Conservation (phyloP, 2,113 vertebrate species). For the Nematolebias whitei region DNA sequence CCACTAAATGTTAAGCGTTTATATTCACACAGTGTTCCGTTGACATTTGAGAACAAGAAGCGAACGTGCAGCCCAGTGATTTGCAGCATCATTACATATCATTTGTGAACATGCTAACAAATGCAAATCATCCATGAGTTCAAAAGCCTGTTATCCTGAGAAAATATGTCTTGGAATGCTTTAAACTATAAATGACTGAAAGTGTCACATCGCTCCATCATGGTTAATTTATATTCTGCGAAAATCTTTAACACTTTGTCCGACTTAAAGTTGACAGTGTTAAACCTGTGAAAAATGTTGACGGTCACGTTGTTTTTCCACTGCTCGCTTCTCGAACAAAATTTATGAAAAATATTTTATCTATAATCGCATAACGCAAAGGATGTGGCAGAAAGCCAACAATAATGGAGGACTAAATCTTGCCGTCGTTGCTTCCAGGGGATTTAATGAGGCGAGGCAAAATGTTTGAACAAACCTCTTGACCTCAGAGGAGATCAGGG, state of each 20-base stretch:
- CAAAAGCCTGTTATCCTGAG: constrained; percentile 27
- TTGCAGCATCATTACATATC: constrained; percentile 41
- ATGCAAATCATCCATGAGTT: constrained; percentile 47
- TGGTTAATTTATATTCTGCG: neutral
- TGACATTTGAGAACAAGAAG: constrained; percentile 75
- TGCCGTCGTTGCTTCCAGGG: constrained; percentile 35
- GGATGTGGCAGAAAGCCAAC: constrained; percentile 55
- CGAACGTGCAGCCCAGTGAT: constrained; percentile 39
- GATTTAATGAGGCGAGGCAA: constrained; percentile 74
- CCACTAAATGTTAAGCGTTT: constrained; percentile 76
- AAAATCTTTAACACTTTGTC: neutral
- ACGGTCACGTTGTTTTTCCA: neutral
- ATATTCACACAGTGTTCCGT: constrained; percentile 59
- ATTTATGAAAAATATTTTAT: constrained; percentile 22
- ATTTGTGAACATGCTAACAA: constrained; percentile 63
- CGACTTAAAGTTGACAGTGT: constrained; percentile 7
- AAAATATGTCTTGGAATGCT: constrained; percentile 24
- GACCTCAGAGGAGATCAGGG: constrained; percentile 50
- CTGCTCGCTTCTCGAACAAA: neutral
- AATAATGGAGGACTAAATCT: constrained; percentile 50
- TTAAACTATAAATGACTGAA: constrained; percentile 1
- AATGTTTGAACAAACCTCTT: constrained; percentile 73
- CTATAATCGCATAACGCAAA: constrained; percentile 45
- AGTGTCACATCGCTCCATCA: neutral
- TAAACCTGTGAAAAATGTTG: neutral